Evolutionary conservation across 2,797 vertebrate genomes (phyloP).

Genomic region (Darevskia mixta): DNA sequence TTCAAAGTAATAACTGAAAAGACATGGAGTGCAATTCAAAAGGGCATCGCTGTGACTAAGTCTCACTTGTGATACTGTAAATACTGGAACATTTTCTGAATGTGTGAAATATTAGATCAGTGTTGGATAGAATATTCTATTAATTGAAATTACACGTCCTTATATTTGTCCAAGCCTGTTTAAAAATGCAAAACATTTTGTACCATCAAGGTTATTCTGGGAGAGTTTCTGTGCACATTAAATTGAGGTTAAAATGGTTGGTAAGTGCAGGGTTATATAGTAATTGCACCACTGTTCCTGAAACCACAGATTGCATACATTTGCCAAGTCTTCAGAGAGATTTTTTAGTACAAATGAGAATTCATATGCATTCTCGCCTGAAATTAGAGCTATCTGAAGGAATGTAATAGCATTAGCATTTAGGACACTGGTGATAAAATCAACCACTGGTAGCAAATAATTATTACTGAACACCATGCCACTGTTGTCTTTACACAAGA

Average conservation of each 20-base stretch:
- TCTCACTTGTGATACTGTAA: conserved; percentile 61
- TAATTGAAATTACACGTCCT: conserved; percentile 56
- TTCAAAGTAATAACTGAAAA: conserved; percentile 78
- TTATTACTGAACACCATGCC: conserved; percentile 47
- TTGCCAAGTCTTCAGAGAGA: conserved; percentile 55
- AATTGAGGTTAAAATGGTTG: conserved; percentile 67
- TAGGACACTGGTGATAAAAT: conserved; percentile 39
- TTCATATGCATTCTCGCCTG: conserved; percentile 37
- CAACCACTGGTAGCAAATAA: conserved; percentile 34
- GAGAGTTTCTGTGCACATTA: conserved; percentile 61
- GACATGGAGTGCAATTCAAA: conserved; percentile 37
- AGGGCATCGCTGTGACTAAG: conserved; percentile 46
- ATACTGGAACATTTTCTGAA: conserved; percentile 56
- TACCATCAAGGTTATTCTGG: conserved; percentile 64
- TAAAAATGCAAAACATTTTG: conserved; percentile 64
- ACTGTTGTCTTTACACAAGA: conserved; percentile 10
- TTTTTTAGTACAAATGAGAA: conserved; percentile 48
- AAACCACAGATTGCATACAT: conserved; percentile 65
- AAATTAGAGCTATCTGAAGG: conserved; percentile 52
- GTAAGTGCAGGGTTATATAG: conserved; percentile 61
- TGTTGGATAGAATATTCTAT: conserved; percentile 48
- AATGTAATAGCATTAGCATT: conserved; percentile 50
- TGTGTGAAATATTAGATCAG: conserved; percentile 62
- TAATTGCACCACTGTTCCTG: conserved; percentile 67
- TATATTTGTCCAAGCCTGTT: conserved; percentile 52